Evolutionary conservation across 1,140 invertebrate genomes (phyloP), one percentile per base, ranked within the genome.

Genomic region (Bombus picipes): DNA sequence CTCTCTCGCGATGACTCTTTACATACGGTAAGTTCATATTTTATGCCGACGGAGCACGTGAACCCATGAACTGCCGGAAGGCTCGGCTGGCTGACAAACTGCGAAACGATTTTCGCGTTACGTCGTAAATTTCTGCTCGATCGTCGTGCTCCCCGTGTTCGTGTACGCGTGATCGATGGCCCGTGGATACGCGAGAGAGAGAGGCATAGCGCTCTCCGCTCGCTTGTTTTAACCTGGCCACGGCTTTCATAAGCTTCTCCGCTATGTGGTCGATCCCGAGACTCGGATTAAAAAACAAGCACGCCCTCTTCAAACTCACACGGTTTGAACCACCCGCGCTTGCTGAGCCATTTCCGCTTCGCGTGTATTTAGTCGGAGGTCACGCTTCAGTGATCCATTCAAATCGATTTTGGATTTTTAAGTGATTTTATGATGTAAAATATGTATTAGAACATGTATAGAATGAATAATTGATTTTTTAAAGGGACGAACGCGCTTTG

Each of bases 31-130:
- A 81, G 86, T 85, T 88, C 88, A 92, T 88, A 91, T 91, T 91
- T 92, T 91, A 92, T 90, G 87, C 81, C 37, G 39, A 65, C 5
- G 28, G 37, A 86, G 74, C 80, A 85, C 86, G 81, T 78, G 87
- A 90, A 73, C 83, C 81, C 81, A 91, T 89, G 88, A 90, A 91
- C 85, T 77, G 82, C 79, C 87, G 89, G 85, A 91, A 91, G 90
- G 80, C 84, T 89, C 91, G 91, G 88, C 87, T 73, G 87, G 75
- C 89, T 92, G 92, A 93, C 90, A 93, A 93, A 89, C 90, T 92
- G 92, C 89, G 84, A 89, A 91, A 92, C 92, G 88, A 92, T 92
- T 90, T 92, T 92, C 92, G 87, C 92, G 90, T 90, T 90, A 83
- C 85, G 81, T 75, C 89, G 88, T 86, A 88, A 89, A 92, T 92